A percentile compares a stretch with the other conserved stretches of the same genome.
phyloP scores from a whole-genome alignment of 2,797 vertebrate species.

The Tragopan temminckii region DNA sequence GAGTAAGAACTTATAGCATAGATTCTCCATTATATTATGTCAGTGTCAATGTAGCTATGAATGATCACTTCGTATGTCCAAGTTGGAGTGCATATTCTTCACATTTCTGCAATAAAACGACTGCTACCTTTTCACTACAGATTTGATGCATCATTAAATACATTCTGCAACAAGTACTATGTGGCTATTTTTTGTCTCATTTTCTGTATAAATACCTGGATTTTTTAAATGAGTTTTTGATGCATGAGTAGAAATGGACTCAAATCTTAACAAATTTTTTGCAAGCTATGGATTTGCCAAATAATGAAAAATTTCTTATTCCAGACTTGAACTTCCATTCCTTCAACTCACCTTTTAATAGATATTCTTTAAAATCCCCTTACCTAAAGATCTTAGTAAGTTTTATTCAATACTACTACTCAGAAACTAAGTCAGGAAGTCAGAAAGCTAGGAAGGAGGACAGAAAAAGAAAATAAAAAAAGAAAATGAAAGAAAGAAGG shows the following conservation, averaged over 20 bases:
- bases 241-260: background rate
- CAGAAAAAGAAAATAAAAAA: background rate
- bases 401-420: background rate
- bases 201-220: background rate
- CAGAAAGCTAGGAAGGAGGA: background rate
- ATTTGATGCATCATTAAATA: background rate
- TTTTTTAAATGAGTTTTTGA: conserved; percentile 5
- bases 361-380: background rate
- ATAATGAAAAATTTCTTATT: background rate
- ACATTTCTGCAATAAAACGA: background rate
- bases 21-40: rapidly evolving
- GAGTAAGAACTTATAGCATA: background rate
- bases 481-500: too few species aligned
- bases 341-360: background rate
- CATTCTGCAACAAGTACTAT: background rate
- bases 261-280: background rate
- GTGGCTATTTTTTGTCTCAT: background rate
- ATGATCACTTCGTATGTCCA: background rate
- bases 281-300: background rate
- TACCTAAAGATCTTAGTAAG: background rate
- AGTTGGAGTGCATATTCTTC: background rate
- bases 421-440: background rate
- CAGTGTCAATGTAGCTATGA: background rate
- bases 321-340: background rate
- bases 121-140: background rate